Base-by-base conservation (phyloP, 2,113 vertebrate genomes). In the Benitochromis conjunctus region DNA sequence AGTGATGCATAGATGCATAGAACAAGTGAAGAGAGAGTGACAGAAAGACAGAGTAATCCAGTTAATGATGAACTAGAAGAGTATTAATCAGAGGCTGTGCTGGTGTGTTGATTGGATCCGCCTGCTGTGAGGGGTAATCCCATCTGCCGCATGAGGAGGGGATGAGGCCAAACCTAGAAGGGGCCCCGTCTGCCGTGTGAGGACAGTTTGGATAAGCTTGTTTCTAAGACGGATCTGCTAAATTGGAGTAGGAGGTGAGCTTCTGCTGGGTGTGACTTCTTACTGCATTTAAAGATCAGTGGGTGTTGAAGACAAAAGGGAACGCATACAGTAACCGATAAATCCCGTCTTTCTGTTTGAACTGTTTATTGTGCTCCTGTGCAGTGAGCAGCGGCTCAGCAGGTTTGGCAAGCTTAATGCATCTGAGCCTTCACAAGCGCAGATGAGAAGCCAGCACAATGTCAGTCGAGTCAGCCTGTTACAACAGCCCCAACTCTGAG, bases 21-120 rank as follows among this genome's bases (percentile, higher is more conserved):
- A 83, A 76, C 46, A 24, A 79, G 79, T 62, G 69, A 29, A 79
- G 69, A 74, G 48, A 64, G 84, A 84, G 88, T 3, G 69, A 79
- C 86, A 82, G 81, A 87, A 87, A 92, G 89, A 91, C 88, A 60
- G 86, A 88, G 90, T 92, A 94, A 94, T 95, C 93, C 91, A 88
- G 92, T 92, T 93, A 94, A 94, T 94, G 92, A 92, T 86, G 86
- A 94, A 93, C 87, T 69, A 87, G 89, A 90, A 86, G 84, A 89
- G 91, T 87, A 91, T 94, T 94, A 92, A 94, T 94, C 91, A 93
- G 90, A 88, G 88, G 86, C 79, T 85, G 89, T 24, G 83, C 84
- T 86, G 84, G 85, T 90, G 89, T 90, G 92, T 91, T 90, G 94
- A 92, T 90, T 91, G 92, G 90, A 92, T 94, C 85, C 83, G 57